Conservation (phyloP, 2,888 invertebrate species). For the Acleris sparsana region DNA sequence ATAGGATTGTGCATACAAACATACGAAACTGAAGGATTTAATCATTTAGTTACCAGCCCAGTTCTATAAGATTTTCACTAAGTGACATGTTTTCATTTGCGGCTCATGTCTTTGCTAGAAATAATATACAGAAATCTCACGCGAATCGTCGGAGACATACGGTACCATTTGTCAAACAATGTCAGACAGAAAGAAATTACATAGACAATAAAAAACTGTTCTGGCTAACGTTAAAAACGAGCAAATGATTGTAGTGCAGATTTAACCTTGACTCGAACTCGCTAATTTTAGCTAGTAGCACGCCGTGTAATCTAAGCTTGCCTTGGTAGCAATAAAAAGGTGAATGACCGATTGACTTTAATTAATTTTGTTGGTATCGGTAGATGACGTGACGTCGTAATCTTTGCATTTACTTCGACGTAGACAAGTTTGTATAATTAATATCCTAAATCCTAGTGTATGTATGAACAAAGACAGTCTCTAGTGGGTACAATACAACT, state of each 20-base stretch:
- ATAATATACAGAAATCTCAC: conserved; percentile 63
- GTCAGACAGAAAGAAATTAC: conserved; percentile 18
- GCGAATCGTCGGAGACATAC: conserved; percentile 53
- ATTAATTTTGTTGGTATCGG: too few relatives aligned
- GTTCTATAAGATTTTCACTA: conserved; percentile 85
- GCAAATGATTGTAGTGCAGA: not conserved
- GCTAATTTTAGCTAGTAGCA: not conserved
- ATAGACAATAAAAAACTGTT: conserved; percentile 24
- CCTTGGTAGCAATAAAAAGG: too few relatives aligned
- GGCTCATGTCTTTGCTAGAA: conserved; percentile 65
- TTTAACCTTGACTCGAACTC: not conserved
- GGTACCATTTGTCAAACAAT: conserved; percentile 49
- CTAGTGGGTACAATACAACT: not conserved
- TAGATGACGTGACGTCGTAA: too few relatives aligned
- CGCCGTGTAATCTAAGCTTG: not conserved
- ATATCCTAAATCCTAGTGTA: not conserved
- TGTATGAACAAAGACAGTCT: not conserved
- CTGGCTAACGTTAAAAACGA: conserved; percentile 42
- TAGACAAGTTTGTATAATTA: conserved; percentile 8
- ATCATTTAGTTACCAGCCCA: conserved; percentile 85
- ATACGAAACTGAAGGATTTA: conserved; percentile 26
- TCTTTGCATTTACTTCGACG: too few relatives aligned
- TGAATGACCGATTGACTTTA: too few relatives aligned
- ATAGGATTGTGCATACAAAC: conserved; percentile 29
- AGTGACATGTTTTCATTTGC: conserved; percentile 82